Evolutionary conservation across 2,113 vertebrate genomes (phyloP), one percentile per base, ranked within the genome.

Genomic region (Rana temporaria): DNA sequence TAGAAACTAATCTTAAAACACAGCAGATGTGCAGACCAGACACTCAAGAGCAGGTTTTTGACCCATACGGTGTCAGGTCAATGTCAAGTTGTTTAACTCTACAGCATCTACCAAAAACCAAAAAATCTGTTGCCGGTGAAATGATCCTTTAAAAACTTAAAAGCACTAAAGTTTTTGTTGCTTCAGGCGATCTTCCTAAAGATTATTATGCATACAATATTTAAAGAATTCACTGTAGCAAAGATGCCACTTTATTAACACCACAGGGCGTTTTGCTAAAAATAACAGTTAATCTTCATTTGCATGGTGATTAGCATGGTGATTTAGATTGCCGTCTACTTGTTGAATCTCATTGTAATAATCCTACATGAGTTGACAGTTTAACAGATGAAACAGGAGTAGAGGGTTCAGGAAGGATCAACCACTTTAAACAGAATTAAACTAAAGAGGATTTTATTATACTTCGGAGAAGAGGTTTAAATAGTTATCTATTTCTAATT

Each of bases 331-430:
- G 18, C 70, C 48, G 52, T 67, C 30, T n/a, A 30, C 56, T 60
- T 80, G 70, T 83, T 68, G 19, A 83, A 76, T 76, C 81, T 68
- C 34, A 76, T 83, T 83, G 32, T 57, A 24, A 6, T 83, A 83
- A 83, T 83, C 81, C 38, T 42, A 59, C 56, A 75, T 60, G 71
- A 83, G 63, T 68, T 83, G 72, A 57, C 81, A 83, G 81, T 75
- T 82, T 83, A 76, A 74, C 63, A 75, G 81, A 68, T 60, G 53
- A 83, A 83, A 57, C n/a, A 65, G 30, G 62, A 68, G 72, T 24
- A 9, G 55, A 48, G 63, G 63, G 60, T 68, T 76, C 62, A 57
- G 20, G 64, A 68, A 26, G 79, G 72, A 83, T 83, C 62, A 83
- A 66, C 53, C 72, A 66, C 71, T 76, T 76, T 68, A 83, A 64